phyloP scores from a whole-genome alignment of 35 echinoderm and acorn worm species.

The Strongylocentrotus purpuratus region DNA sequence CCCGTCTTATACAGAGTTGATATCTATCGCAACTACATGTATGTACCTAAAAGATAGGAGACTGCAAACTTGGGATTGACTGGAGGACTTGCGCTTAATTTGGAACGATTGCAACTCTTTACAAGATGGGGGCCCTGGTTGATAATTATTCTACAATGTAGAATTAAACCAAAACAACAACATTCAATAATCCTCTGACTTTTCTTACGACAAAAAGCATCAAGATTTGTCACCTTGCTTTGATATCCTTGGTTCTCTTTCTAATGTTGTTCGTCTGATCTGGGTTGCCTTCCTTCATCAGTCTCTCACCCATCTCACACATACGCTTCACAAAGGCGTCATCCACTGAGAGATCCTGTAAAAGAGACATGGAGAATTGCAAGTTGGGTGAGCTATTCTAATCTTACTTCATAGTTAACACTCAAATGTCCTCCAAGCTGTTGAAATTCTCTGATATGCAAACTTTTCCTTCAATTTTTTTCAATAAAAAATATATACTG shows the following conservation, averaged over 20 bases:
- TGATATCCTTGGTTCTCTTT: constrained; percentile 63
- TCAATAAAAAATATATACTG: not conserved
- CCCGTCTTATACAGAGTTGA: too few relatives aligned
- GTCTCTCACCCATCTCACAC: constrained; percentile 74
- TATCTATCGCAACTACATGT: too few relatives aligned
- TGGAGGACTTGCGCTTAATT: too few relatives aligned
- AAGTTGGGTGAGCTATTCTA: not conserved
- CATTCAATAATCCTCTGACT: too few relatives aligned
- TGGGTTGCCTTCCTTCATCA: constrained; percentile 54
- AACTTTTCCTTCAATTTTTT: not conserved
- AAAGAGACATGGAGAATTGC: not conserved
- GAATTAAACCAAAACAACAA: too few relatives aligned
- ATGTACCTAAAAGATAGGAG: too few relatives aligned
- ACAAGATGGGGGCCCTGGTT: too few relatives aligned
- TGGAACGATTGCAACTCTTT: too few relatives aligned
- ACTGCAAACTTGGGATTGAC: too few relatives aligned
- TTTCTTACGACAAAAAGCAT: too few relatives aligned
- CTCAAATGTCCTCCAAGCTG: not conserved
- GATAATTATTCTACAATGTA: too few relatives aligned
- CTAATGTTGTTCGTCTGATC: constrained; percentile 53
- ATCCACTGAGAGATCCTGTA: constrained; percentile 92
- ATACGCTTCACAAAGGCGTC: constrained; percentile 65
- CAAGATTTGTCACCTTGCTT: constrained; percentile 60
- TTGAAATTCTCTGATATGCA: not conserved
- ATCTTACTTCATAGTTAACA: not conserved